A percentile compares a stretch with the other conserved stretches of the same genome.
These are phyloP conservation scores for Byasa hedistus DNA, from an alignment of 2,888 invertebrate species.

Conservation along the genomic window DNA sequence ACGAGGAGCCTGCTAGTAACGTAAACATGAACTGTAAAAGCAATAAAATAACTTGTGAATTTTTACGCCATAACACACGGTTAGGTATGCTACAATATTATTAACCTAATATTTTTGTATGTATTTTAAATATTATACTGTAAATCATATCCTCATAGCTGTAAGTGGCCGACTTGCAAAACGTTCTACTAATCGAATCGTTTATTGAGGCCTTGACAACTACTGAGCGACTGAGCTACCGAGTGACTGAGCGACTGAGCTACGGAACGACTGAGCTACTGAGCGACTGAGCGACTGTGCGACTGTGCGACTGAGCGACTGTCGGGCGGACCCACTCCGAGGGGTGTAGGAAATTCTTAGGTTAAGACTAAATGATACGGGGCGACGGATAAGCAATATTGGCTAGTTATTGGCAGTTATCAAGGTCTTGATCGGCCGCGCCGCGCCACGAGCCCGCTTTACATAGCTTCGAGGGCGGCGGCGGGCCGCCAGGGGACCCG, in stretches of 20 bases:
- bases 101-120: constrained; percentile 78
- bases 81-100: constrained; percentile 58
- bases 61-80: constrained; percentile 59
- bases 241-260: no score
- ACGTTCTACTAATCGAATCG: constrained; percentile 62
- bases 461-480: constrained; percentile 47
- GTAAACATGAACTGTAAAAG: constrained; percentile 57
- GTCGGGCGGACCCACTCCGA: not conserved
- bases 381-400: constrained; percentile 25
- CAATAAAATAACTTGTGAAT: constrained; percentile 71
- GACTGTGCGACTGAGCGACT: no score
- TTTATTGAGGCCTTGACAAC: constrained; percentile 42
- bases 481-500: constrained; percentile 52
- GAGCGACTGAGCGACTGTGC: no score
- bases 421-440: constrained; percentile 45
- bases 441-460: constrained; percentile 54
- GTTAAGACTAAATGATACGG: constrained; percentile 13
- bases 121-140: constrained; percentile 75
- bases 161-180: constrained; percentile 67
- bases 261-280: no score
- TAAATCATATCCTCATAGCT: constrained; percentile 78
- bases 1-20: constrained; percentile 42
- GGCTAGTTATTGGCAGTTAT: constrained; percentile 30
- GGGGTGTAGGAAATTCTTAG: constrained; percentile 10
- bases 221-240: no score